Percentiles rank a stretch among this genome's conserved stretches.
phyloP scores from a whole-genome alignment of 2,888 invertebrate genomes.

The Eristalis arbustorum region DNA sequence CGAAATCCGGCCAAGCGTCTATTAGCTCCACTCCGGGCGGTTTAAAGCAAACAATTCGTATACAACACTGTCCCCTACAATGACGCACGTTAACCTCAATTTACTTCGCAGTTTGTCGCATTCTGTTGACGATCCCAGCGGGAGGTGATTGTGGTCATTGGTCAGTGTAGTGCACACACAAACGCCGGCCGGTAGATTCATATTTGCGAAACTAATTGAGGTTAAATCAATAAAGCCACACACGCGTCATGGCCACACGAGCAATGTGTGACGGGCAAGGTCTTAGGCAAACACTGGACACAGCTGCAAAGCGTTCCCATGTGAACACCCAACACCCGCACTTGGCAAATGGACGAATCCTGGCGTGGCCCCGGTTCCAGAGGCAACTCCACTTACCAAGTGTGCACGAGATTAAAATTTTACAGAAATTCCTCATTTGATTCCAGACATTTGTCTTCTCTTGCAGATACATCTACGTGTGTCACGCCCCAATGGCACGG shows the following conservation, averaged over 20 bases:
- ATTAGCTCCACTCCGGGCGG: not conserved
- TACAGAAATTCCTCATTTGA: not conserved
- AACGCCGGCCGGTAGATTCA: not conserved
- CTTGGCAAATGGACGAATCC: not conserved
- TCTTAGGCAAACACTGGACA: not conserved
- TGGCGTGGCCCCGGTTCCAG: not conserved
- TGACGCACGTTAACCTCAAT: not conserved
- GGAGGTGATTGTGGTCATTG: not conserved
- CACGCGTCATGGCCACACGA: not conserved
- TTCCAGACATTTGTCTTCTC: slow-evolving; percentile 19
- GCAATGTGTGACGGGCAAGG: not conserved
- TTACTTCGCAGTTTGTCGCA: not conserved
- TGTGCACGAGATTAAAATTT: not conserved
- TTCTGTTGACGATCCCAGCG: not conserved
- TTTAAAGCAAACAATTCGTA: not conserved
- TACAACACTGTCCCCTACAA: not conserved
- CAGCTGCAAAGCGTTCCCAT: no score
- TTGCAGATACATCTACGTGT: slow-evolving; percentile 92
- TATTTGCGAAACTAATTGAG: not conserved
- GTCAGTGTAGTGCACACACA: no score
- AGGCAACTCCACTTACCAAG: not conserved
- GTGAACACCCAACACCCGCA: not conserved
- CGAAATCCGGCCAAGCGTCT: not conserved
- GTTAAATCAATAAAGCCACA: not conserved
- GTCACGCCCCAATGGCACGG: slow-evolving; percentile 93